Percentiles rank a stretch among this genome's conserved stretches.
These are phyloP conservation scores for Sesamia inferens DNA, from an alignment of 2,888 invertebrate species.

Conservation along the genomic window DNA sequence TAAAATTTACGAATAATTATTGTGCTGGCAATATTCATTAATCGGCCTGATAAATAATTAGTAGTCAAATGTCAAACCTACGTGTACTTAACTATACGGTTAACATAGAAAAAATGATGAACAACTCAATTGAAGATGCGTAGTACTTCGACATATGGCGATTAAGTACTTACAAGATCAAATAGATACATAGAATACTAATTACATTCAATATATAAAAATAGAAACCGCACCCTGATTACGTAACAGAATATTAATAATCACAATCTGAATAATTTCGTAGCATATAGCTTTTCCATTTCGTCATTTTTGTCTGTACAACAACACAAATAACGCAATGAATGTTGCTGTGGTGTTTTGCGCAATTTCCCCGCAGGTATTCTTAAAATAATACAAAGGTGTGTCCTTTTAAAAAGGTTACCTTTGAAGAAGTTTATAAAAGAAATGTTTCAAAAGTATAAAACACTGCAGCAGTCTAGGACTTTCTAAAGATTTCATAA, in stretches of 20 bases:
- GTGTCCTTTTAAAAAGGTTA: constrained; percentile 18
- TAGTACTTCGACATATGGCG: not conserved
- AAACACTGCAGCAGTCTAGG: not conserved
- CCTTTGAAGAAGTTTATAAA: not conserved
- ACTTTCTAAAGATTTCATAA: constrained; percentile 16
- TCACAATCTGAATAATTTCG: not conserved
- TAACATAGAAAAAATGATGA: too few relatives aligned
- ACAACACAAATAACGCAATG: not conserved
- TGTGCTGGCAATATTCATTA: not conserved
- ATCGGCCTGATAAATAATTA: not conserved
- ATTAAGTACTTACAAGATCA: not conserved
- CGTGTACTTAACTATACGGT: not conserved
- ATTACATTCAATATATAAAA: not conserved
- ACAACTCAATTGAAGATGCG: not conserved
- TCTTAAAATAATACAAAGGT: not conserved
- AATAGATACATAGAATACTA: not conserved
- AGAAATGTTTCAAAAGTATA: not conserved
- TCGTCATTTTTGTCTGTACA: not conserved
- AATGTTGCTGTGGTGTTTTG: not conserved
- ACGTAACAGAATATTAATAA: not conserved
- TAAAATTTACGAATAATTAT: not conserved
- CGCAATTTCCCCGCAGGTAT: not conserved
- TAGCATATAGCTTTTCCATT: not conserved
- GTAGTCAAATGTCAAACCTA: not conserved
- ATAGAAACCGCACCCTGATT: not conserved